A percentile compares a stretch with the other conserved stretches of the same genome.
Evolutionary conservation across 2,797 vertebrate species (phyloP).

Genomic region (Gouania willdenowi): DNA sequence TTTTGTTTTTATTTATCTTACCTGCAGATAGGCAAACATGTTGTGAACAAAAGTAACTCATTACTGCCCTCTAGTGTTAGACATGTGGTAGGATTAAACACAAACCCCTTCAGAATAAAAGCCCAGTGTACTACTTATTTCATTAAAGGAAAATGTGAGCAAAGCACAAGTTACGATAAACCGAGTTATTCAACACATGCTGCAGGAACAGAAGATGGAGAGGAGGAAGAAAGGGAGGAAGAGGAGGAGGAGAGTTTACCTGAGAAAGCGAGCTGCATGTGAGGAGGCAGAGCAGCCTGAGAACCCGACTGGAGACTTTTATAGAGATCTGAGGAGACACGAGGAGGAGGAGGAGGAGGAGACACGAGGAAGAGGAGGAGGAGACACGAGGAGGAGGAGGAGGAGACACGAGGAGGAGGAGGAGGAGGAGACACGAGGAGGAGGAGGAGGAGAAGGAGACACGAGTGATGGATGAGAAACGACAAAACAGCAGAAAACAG

Average conservation of each 20-base stretch:
- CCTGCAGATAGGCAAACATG: too few species aligned
- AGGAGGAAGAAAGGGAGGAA: slow-evolving; percentile 20
- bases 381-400: slow-evolving; percentile 34
- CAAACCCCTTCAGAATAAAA: too few species aligned
- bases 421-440: slow-evolving; percentile 1
- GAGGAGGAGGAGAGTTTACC: slow-evolving; percentile 74
- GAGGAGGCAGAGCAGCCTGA: slow-evolving; percentile 91
- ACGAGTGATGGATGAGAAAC: slow-evolving; percentile 6
- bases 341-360: slow-evolving; percentile 19
- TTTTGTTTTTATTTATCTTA: too few species aligned
- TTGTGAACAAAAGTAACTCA: too few species aligned
- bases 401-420: slow-evolving; percentile 19
- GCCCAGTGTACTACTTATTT: too few species aligned
- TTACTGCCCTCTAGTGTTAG: too few species aligned
- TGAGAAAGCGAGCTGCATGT: slow-evolving; percentile 92
- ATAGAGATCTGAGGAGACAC: slow-evolving; percentile 87
- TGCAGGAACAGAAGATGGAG: slow-evolving; percentile 48
- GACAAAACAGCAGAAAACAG: too few species aligned
- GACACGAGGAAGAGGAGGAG: slow-evolving; percentile 1
- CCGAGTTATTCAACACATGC: too few species aligned
- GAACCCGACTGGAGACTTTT: slow-evolving; percentile 96
- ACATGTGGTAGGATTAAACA: too few species aligned
- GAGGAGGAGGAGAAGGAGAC: slow-evolving; percentile 1
- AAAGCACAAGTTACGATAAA: too few species aligned
- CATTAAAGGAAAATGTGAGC: too few species aligned